A percentile compares a stretch with the other conserved stretches of the same genome.
Evolutionary conservation across 2,113 vertebrate species (phyloP).

Genomic region (Thamnaconus septentrionalis): DNA sequence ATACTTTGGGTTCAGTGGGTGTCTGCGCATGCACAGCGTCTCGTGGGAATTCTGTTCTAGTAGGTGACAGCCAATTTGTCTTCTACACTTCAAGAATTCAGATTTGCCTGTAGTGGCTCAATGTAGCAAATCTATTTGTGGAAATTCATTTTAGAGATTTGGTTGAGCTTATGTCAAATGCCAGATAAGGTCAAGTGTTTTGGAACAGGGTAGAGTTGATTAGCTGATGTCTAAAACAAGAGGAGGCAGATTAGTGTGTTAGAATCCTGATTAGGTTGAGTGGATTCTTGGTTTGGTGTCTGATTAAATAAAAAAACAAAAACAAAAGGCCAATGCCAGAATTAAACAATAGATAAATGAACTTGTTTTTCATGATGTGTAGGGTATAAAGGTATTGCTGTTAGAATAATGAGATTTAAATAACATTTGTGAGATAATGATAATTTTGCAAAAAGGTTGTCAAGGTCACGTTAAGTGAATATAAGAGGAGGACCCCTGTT

Average conservation of each 20-base stretch:
- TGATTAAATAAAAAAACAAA: background rate
- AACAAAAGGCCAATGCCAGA: no score
- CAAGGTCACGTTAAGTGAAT: no score
- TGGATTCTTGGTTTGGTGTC: conserved; percentile 15
- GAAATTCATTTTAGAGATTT: conserved; percentile 10
- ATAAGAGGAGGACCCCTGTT: no score
- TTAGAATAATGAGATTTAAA: no score
- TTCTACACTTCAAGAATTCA: conserved; percentile 28
- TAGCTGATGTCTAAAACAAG: conserved; percentile 42
- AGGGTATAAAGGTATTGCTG: no score
- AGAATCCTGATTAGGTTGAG: conserved; percentile 27
- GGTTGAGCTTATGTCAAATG: conserved; percentile 12
- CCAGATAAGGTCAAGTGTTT: conserved; percentile 13
- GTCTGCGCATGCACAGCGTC: no score
- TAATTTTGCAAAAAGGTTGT: no score
- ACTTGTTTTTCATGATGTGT: no score
- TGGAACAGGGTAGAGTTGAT: conserved; percentile 31
- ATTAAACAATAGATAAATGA: no score
- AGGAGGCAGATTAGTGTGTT: conserved; percentile 23
- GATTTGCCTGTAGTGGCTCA: conserved; percentile 18
- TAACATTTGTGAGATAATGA: no score
- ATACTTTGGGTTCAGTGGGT: background rate
- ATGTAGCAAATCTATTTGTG: conserved; percentile 2
- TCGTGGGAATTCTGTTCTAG: no score
- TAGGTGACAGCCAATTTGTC: conserved; percentile 39